Conservation (phyloP, 2,797 vertebrate species). For the Sternotherus odoratus region DNA sequence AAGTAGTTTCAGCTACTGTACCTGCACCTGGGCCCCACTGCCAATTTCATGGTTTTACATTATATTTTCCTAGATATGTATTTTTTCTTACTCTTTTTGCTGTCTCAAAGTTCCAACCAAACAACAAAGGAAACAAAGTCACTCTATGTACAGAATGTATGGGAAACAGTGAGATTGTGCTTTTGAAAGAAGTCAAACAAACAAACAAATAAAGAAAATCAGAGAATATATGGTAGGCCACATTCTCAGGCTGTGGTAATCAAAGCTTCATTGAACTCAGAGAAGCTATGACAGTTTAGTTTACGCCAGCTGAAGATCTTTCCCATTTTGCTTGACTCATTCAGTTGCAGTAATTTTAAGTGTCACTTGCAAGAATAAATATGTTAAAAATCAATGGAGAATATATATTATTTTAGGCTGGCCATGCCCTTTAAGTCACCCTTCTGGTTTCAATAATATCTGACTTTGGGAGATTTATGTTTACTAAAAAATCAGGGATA, state of each 20-base stretch:
- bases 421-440: neutral
- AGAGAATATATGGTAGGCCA: neutral
- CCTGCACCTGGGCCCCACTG: neutral
- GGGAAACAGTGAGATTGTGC: neutral
- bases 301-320: neutral
- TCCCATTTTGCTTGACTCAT: neutral
- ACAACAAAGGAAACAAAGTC: neutral
- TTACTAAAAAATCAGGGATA: constrained; percentile 8
- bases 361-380: neutral
- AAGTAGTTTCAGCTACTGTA: neutral
- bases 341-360: neutral
- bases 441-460: neutral
- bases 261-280: neutral
- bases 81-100: rapidly evolving
- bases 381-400: neutral
- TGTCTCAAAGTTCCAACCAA: rapidly evolving
- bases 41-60: rapidly evolving
- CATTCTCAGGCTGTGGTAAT: rapidly evolving
- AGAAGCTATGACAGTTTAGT: constrained; percentile 1
- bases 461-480: neutral
- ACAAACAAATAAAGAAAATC: neutral
- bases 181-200: no score
- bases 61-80: rapidly evolving
- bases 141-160: rapidly evolving
- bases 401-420: neutral